Base-by-base conservation (phyloP, 2,888 invertebrate species). In the Eumerus sabulonum region DNA sequence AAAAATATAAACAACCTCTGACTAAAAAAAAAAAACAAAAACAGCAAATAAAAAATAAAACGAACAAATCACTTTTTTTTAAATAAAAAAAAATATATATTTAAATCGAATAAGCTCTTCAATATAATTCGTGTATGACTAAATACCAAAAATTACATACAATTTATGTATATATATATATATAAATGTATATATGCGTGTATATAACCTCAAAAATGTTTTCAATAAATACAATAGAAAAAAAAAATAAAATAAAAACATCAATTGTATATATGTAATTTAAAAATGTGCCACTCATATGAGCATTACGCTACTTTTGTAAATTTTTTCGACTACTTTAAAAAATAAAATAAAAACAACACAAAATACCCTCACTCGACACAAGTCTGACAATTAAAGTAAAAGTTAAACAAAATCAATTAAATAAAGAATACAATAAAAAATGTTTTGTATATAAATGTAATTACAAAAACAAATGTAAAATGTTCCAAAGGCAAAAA, bases 11-110 rank as follows among this genome's bases (percentile, higher is more conserved):
- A 27, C 27, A 51, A 38, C 1, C 27, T 13, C 18, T 12, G 14
- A 44, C 3, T 9, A 45, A 35, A 11, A 54, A 71, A 48, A 48
- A 16, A 12, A 19, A 16, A 9, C 9, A n/a, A 40, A 36, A 38
- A 63, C 18, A 57, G 27, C 48, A 50, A 62, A 54, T 47, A 53
- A 42, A 62, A 71, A 76, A 66, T 56, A 51, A 70, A 70, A 62
- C 47, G 36, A 66, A 48, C 19, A n/a, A 62, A 68, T 1, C 53
- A 14, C 13, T 56, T 57, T 51, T 72, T 57, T 57, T 59, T 63
- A 50, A 64, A 60, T 66, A 47, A 81, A 27, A 66, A 64, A 79
- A 76, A 81, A 81, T 68, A 79, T 81, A 81, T 81, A 71, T 81
- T 71, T 74, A 64, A 81, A 71, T 81, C 74, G 70, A 81, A 70